Evolutionary conservation across 2,797 vertebrate species (phyloP).

Genomic region (Phrynocephalus vlangalii): DNA sequence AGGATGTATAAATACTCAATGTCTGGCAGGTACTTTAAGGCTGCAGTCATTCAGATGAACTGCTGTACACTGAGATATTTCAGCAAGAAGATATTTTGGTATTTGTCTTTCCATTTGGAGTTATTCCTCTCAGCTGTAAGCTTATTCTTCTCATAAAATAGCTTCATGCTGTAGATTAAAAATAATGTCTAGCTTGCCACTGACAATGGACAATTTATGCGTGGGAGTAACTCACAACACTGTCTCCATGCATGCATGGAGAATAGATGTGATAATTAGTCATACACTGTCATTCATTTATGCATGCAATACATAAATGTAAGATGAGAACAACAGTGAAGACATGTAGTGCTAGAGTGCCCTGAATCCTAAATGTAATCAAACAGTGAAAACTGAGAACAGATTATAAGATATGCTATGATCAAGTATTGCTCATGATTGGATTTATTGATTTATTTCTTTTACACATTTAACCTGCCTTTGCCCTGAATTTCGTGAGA

Average conservation of each 20-base stretch:
- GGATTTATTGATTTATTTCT: background rate
- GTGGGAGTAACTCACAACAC: conserved; percentile 70
- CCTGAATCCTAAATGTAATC: conserved; percentile 55
- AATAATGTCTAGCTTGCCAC: conserved; percentile 59
- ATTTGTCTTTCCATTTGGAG: conserved; percentile 65
- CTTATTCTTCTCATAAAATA: conserved; percentile 67
- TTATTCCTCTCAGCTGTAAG: conserved; percentile 66
- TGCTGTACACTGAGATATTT: conserved; percentile 56
- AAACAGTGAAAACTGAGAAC: conserved; percentile 32
- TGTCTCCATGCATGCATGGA: conserved; percentile 56
- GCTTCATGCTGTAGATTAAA: conserved; percentile 66
- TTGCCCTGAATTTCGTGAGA: background rate
- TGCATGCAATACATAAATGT: conserved; percentile 58
- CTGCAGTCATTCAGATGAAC: conserved; percentile 50
- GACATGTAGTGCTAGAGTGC: conserved; percentile 40
- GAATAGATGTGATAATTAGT: conserved; percentile 71
- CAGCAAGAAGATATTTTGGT: conserved; percentile 65
- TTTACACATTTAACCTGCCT: background rate
- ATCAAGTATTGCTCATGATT: conserved; percentile 14
- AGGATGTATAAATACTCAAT: conserved; percentile 61
- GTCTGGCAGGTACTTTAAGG: conserved; percentile 66
- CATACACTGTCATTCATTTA: conserved; percentile 67
- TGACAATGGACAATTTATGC: conserved; percentile 69
- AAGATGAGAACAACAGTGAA: conserved; percentile 53
- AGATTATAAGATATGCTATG: conserved; percentile 22